A percentile compares a stretch with the other conserved stretches of the same genome.
phyloP scores from a whole-genome alignment of 2,888 invertebrate species.

The Amphiduros pacificus region DNA sequence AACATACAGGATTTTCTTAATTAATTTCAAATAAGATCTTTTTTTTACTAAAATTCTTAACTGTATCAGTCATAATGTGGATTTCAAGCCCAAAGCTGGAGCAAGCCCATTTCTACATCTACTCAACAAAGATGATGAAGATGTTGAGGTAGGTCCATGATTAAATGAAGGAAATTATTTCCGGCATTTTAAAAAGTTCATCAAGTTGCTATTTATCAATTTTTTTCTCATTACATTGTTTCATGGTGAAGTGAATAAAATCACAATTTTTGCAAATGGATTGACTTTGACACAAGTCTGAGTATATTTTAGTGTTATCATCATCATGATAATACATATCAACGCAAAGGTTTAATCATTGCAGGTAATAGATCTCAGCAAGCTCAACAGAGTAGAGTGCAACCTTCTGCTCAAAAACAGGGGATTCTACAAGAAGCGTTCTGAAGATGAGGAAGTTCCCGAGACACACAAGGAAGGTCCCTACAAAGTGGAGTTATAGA shows the following conservation, averaged over 20 bases:
- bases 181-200: background rate
- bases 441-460: conserved; percentile 32
- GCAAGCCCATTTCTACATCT: conserved; percentile 46
- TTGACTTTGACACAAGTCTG: too few relatives aligned
- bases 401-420: conserved; percentile 64
- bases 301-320: too few relatives aligned
- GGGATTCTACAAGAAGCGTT: conserved; percentile 43
- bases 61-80: conserved; percentile 45
- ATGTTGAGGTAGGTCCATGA: conserved; percentile 66
- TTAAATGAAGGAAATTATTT: too few relatives aligned
- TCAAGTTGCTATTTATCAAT: background rate
- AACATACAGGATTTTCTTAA: too few relatives aligned
- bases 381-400: conserved; percentile 68
- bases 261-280: background rate
- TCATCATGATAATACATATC: too few relatives aligned
- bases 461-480: conserved; percentile 31
- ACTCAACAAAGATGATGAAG: conserved; percentile 54
- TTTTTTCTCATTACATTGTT: background rate
- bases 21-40: too few relatives aligned
- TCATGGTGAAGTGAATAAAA: background rate
- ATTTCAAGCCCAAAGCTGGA: conserved; percentile 45
- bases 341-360: background rate
- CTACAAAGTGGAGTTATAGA: too few relatives aligned
- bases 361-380: conserved; percentile 65
- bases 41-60: too few relatives aligned